Conservation (phyloP, 2,888 invertebrate genomes). For the Latrodectus elegans region DNA sequence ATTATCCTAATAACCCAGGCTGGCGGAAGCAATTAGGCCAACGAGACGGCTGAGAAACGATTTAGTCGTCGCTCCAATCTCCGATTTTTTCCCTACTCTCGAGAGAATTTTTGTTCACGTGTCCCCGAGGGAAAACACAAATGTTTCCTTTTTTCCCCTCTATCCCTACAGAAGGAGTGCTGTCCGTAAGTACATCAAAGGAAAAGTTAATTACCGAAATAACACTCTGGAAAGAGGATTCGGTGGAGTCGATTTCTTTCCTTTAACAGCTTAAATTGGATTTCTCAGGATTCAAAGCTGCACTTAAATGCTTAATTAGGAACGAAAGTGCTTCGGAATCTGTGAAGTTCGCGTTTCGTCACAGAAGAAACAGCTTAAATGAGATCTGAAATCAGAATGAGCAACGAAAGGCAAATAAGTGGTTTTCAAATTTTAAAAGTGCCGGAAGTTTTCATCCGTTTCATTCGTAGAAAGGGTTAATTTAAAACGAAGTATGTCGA, state of each 20-base stretch:
- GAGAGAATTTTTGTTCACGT: constrained; percentile 4
- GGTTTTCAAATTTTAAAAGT: too few relatives aligned
- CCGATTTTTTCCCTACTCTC: constrained; percentile 2
- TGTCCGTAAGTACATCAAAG: constrained; percentile 20
- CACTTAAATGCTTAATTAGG: constrained; percentile 35
- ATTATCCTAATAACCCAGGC: constrained; percentile 43
- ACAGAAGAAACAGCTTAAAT: too few relatives aligned
- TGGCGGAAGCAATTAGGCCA: constrained; percentile 41
- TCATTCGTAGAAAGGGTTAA: too few relatives aligned
- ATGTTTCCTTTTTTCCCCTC: background rate
- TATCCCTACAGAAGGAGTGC: background rate
- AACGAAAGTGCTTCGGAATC: background rate
- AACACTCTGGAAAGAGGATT: constrained; percentile 20
- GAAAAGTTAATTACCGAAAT: constrained; percentile 51
- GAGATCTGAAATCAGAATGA: too few relatives aligned
- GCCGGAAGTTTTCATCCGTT: too few relatives aligned
- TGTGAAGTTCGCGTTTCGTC: too few relatives aligned
- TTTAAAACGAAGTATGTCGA: too few relatives aligned
- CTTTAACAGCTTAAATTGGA: constrained; percentile 21
- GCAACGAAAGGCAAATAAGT: too few relatives aligned
- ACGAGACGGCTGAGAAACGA: constrained; percentile 24
- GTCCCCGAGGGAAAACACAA: background rate
- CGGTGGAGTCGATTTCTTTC: constrained; percentile 16
- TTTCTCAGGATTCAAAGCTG: background rate
- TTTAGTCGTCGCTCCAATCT: constrained; percentile 14